Conservation (phyloP, 2,797 vertebrate genomes). For the Cuniculus paca region DNA sequence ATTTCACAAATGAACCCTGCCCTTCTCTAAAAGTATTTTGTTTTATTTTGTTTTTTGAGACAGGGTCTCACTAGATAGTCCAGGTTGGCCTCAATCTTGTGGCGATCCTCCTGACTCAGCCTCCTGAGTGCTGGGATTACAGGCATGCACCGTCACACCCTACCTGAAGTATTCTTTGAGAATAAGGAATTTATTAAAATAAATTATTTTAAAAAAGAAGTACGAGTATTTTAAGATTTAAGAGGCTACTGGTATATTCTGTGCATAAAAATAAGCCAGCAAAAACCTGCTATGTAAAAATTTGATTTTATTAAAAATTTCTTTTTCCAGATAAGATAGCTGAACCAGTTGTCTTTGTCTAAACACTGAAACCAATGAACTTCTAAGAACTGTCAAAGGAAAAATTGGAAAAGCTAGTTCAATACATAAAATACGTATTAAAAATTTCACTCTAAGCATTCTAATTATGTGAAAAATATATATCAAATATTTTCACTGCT, state of each 20-base stretch:
- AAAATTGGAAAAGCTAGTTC: not conserved
- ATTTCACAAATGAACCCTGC: constrained; percentile 22
- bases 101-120: not conserved
- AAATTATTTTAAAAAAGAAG: not conserved
- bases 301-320: not conserved
- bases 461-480: constrained; percentile 1
- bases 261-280: constrained; percentile 1
- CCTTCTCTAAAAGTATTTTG: not conserved
- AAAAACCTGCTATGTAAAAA: constrained; percentile 23
- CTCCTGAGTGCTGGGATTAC: not conserved
- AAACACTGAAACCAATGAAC: constrained; percentile 33
- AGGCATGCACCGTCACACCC: not conserved
- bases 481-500: constrained; percentile 21
- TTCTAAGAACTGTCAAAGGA: not conserved
- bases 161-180: constrained; percentile 11
- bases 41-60: not conserved
- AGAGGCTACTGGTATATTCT: not conserved
- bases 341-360: constrained; percentile 39
- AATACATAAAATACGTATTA: constrained; percentile 38
- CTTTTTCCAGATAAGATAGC: not conserved
- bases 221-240: not conserved
- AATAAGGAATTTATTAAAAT: constrained; percentile 19
- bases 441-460: constrained; percentile 49
- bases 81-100: not conserved
- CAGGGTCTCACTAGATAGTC: not conserved